phyloP scores from a whole-genome alignment of 1,140 invertebrate genomes.

The Latrodectus geometricus region DNA sequence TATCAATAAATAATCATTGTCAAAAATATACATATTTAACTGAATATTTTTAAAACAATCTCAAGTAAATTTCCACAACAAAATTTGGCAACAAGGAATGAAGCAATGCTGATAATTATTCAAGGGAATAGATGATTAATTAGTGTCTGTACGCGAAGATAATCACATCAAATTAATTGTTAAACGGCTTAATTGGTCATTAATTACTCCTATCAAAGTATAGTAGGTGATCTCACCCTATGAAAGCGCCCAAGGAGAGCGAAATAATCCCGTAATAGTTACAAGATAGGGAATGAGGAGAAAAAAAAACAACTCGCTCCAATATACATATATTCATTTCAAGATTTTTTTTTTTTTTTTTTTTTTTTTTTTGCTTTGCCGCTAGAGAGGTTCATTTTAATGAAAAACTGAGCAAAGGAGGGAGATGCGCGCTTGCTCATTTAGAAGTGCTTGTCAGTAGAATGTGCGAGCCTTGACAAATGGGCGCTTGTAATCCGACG shows the following conservation, averaged over 20 bases:
- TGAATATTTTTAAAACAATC: too few species aligned
- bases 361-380: not conserved
- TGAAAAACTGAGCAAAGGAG: slow-evolving; percentile 36
- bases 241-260: slow-evolving; percentile 3
- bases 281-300: slow-evolving; percentile 2
- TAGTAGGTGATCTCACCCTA: not conserved
- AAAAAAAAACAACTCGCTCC: too few species aligned
- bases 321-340: not conserved
- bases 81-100: too few species aligned
- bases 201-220: not conserved
- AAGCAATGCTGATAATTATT: too few species aligned
- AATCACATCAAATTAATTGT: not conserved
- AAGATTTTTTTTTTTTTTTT: not conserved
- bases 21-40: too few species aligned
- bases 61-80: too few species aligned
- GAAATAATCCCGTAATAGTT: slow-evolving; percentile 22
- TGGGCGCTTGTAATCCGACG: slow-evolving; percentile 49
- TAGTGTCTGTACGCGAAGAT: not conserved
- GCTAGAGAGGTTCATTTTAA: not conserved
- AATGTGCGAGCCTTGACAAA: slow-evolving; percentile 55
- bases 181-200: not conserved
- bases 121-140: not conserved
- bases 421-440: slow-evolving; percentile 32
- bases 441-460: slow-evolving; percentile 47
- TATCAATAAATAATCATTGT: too few species aligned